Conservation (phyloP, 2,113 vertebrate genomes). For the Taxidea taxus region DNA sequence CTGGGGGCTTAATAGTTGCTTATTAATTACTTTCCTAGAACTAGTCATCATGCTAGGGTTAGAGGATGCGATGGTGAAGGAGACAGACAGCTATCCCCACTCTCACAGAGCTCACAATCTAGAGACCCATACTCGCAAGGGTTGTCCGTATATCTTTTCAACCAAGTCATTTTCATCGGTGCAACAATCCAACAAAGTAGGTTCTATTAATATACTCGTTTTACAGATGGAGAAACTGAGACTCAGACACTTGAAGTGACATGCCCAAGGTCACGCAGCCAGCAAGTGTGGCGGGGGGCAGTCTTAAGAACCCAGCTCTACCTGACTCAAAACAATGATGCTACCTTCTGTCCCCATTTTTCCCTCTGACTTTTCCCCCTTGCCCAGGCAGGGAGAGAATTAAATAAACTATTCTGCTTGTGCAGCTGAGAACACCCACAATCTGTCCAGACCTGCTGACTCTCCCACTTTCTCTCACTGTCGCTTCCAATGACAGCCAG, state of each 20-base stretch:
- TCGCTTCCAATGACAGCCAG: slow-evolving; percentile 47
- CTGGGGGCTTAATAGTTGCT: background rate
- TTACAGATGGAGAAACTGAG: background rate
- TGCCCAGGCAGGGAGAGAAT: slow-evolving; percentile 20
- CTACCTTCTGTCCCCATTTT: background rate
- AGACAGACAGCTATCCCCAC: background rate
- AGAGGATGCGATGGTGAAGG: background rate
- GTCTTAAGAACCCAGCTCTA: background rate
- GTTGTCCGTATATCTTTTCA: background rate
- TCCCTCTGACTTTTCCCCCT: background rate
- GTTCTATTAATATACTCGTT: background rate
- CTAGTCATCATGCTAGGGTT: too few species aligned
- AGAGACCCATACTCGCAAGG: background rate
- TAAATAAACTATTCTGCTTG: slow-evolving; percentile 38
- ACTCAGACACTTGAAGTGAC: background rate
- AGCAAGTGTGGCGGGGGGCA: background rate
- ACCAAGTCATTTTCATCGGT: background rate
- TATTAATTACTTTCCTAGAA: background rate
- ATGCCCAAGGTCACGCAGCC: background rate
- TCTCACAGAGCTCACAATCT: background rate
- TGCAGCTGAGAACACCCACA: slow-evolving; percentile 60
- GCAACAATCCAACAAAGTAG: background rate
- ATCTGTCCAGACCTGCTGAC: slow-evolving; percentile 64
- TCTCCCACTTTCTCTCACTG: slow-evolving; percentile 61
- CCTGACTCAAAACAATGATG: background rate